Base-by-base conservation (phyloP, 2,888 invertebrate species). In the Watsonalla cultraria region DNA sequence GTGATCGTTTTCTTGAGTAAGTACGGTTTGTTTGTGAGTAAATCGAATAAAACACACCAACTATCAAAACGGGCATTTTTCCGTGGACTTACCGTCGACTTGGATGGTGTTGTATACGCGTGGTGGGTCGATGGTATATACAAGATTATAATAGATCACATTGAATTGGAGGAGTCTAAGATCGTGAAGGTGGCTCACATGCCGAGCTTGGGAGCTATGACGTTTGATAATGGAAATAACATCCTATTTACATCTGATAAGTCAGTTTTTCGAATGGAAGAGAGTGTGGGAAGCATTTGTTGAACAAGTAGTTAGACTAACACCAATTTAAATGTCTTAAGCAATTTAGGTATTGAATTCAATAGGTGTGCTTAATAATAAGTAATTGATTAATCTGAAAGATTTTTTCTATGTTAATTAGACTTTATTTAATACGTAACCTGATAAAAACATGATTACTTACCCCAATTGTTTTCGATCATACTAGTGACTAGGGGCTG, bases 71-170 rank as follows among this genome's bases (percentile, higher is more conserved):
- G 88, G 52, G 61, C 81, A 0, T 89, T 77, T 54, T 82, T 87
- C 45, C 75, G 88, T 68, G 89, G 89, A 0, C 55, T 90, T 0
- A 74, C 79, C 7, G 67, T 84, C 4, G 88, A 89, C 70, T 68
- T 80, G 35, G 76, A 86, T 35, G 84, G 79, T 0, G 65, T 58
- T 0, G 75, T 89, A 0, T 88, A 85, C 37, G 74, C 82, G 5
- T 90, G 90, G 90, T 90, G 89, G 88, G 53, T 90, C 0, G 87
- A 90, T 54, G 84, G 82, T 0, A 73, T 90, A 5, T 90, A 88
- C 53, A 83, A 76, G 65, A 71, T 90, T 2, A 50, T 71, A 47
- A 65, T 86, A 45, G 71, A 74, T 0, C 72, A 70, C 15, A 71
- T 75, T 53, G 11, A 42, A 5, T 58, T 88, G 7, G 24, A 60